These are phyloP conservation scores for Lophochroa leadbeateri DNA, from an alignment of 2,113 vertebrate genomes.

Conservation along the genomic window DNA sequence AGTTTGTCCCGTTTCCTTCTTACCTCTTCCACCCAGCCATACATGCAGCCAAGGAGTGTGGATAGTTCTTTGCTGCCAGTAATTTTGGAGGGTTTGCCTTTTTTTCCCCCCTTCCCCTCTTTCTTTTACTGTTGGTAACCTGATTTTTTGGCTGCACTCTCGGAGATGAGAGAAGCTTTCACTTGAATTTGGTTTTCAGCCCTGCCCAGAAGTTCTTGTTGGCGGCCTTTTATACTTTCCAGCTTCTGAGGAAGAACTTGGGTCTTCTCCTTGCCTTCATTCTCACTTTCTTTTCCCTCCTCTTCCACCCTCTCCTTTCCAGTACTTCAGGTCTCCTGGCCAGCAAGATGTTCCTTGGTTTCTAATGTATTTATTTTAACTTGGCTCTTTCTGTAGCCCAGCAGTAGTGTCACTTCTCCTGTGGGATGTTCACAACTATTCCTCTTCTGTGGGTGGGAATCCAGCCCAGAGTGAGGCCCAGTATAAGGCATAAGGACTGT, in stretches of 20 bases:
- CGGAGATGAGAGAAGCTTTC: slow-evolving; percentile 33
- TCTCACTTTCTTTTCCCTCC: not conserved
- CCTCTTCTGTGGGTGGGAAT: slow-evolving; percentile 12
- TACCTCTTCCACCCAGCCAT: not conserved
- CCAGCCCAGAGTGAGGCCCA: slow-evolving; percentile 28
- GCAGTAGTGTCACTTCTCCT: slow-evolving; percentile 7
- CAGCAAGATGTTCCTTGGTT: slow-evolving; percentile 10
- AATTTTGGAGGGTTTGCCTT: not conserved
- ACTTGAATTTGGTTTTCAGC: slow-evolving; percentile 37
- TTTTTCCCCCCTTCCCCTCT: not conserved
- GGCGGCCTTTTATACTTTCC: not conserved
- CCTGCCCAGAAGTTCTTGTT: not conserved
- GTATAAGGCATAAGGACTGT: not conserved
- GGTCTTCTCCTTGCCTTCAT: not conserved
- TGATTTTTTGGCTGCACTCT: slow-evolving; percentile 14
- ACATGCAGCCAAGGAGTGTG: not conserved
- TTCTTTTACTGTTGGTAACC: not conserved
- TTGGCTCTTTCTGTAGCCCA: not conserved
- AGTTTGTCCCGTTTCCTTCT: slow-evolving; percentile 1
- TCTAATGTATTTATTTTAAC: slow-evolving; percentile 17
- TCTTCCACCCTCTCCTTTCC: not conserved
- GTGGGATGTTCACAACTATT: not conserved
- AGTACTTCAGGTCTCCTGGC: not conserved
- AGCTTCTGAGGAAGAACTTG: slow-evolving; percentile 26
- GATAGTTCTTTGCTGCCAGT: slow-evolving; percentile 1